Evolutionary conservation across 2,797 vertebrate genomes (phyloP), one percentile per base, ranked within the genome.

Genomic region (Psittacula echo): DNA sequence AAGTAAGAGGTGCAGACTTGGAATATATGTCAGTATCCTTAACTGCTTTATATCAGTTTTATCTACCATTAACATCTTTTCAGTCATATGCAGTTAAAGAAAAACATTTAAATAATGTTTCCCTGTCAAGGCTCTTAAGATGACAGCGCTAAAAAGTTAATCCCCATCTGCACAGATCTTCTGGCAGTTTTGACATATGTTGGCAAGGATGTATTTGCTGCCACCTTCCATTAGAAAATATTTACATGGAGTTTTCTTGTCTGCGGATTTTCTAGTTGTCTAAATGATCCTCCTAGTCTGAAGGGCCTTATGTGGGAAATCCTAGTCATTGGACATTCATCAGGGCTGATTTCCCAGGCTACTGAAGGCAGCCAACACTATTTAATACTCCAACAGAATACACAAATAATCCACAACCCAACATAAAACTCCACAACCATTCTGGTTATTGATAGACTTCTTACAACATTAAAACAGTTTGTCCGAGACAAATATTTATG

Each of bases 211-310:
- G 78, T 82, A 76, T 95, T 86, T 87, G 86, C 73, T 95, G 96
- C 94, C 95, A 95, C 89, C 90, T 97, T 96, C 82, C 82, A 68
- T 61, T 62, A 95, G 87, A 93, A 97, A 97, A 97, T 94, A 97
- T 96, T 97, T 96, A 96, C 82, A 87, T 32, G 45, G 50, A 50
- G 44, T 89, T 94, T 91, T 88, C 90, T 85, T 77, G 87, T 92
- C 77, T 83, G 72, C 54, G 50, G 76, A 84, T 94, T 90, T 90
- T 94, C 68, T 76, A 92, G 62, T 51, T 92, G 80, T 87, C 85
- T 84, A 81, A 95, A 89, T 83, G 66, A 93, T 90, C 72, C 78
- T 95, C 47, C 21, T 27, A 53, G 61, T 85, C 75, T 91, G 88
- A 93, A 85, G 68, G 14, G 65, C 39, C 39, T 80, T 68, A 67